Evolutionary conservation across 2,113 vertebrate species (phyloP).

Genomic region (Callionymus lyra): DNA sequence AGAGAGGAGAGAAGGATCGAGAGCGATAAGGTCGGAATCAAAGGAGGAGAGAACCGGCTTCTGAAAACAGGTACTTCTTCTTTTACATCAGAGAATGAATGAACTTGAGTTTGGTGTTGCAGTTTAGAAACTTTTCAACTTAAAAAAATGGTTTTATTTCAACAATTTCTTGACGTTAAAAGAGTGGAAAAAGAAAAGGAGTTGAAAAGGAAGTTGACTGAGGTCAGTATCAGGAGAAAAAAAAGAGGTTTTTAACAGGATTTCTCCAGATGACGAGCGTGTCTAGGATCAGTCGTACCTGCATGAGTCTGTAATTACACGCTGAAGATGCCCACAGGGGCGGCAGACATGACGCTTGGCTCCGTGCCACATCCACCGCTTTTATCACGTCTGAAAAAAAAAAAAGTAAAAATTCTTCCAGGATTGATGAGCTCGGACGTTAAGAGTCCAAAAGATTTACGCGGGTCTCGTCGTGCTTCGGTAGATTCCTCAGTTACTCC

Average conservation of each 20-base stretch:
- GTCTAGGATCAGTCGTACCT: slow-evolving; percentile 37
- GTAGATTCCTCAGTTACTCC: neutral
- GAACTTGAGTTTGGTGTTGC: too few relatives aligned
- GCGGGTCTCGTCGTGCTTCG: neutral
- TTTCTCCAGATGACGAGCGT: too few relatives aligned
- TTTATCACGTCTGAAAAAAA: slow-evolving; percentile 43
- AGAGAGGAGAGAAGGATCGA: slow-evolving; percentile 5
- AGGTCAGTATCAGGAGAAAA: too few relatives aligned
- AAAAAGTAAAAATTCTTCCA: slow-evolving; percentile 21
- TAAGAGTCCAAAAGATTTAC: slow-evolving; percentile 5
- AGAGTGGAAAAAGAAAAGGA: too few relatives aligned
- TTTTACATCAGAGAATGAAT: too few relatives aligned
- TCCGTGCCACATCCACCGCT: slow-evolving; percentile 29
- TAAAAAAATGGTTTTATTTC: too few relatives aligned
- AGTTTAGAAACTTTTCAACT: too few relatives aligned
- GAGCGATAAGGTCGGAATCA: neutral
- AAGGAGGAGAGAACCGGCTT: slow-evolving; percentile 11
- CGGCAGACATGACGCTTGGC: slow-evolving; percentile 32
- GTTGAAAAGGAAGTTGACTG: too few relatives aligned
- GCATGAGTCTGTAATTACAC: slow-evolving; percentile 49
- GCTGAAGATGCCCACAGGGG: slow-evolving; percentile 25
- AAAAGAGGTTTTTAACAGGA: too few relatives aligned
- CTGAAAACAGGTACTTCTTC: slow-evolving; percentile 46
- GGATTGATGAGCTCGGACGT: slow-evolving; percentile 11
- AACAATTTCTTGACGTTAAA: too few relatives aligned